Evolutionary conservation across 2,797 vertebrate genomes (phyloP).

Genomic region (Phylloscopus collybita): DNA sequence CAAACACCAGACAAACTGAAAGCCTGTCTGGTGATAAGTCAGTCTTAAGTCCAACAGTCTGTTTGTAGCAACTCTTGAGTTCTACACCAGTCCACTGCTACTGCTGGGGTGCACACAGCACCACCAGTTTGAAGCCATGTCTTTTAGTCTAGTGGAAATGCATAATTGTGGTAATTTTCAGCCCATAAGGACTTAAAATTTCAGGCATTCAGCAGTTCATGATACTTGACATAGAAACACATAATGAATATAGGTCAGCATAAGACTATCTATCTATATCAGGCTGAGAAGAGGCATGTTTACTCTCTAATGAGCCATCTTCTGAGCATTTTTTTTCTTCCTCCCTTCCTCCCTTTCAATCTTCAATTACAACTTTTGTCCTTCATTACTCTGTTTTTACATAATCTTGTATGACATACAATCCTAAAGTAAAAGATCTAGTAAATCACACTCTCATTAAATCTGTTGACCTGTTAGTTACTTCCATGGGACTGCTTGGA

Average conservation of each 20-base stretch:
- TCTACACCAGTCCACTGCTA: not conserved
- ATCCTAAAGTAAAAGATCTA: not conserved
- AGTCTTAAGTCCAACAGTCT: not conserved
- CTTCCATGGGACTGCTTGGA: not conserved
- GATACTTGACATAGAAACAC: not conserved
- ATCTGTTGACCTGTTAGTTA: not conserved
- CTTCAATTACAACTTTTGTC: not conserved
- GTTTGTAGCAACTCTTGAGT: not conserved
- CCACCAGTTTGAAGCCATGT: not conserved
- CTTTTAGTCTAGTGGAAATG: not conserved
- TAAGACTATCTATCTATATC: not conserved
- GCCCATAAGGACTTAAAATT: not conserved
- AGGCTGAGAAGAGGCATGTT: accelerated
- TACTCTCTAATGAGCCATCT: not conserved
- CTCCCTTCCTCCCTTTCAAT: not conserved
- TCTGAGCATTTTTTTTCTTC: not conserved
- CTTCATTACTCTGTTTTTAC: not conserved
- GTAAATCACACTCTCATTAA: not conserved
- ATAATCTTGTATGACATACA: not conserved
- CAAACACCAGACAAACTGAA: not conserved
- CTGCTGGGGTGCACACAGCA: not conserved
- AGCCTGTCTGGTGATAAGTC: not conserved
- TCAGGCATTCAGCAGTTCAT: not conserved
- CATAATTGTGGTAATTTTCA: not conserved
- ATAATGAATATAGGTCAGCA: not conserved